Conservation (phyloP, 2,113 vertebrate species). For the Hylia prasina region DNA sequence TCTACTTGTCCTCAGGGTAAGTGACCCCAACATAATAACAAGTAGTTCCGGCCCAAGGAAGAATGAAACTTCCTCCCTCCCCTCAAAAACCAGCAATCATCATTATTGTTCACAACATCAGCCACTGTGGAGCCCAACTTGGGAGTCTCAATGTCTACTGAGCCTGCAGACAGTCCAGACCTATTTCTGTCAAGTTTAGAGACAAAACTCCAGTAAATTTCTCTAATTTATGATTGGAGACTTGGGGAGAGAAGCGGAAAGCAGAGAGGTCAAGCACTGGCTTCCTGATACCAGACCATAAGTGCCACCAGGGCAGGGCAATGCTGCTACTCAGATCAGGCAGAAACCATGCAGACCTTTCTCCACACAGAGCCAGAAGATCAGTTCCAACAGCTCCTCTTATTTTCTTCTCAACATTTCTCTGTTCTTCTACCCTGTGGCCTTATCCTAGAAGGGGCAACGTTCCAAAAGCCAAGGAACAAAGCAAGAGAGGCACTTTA, state of each 20-base stretch:
- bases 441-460: neutral
- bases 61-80: neutral
- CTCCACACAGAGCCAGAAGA: neutral
- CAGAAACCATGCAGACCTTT: neutral
- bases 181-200: neutral
- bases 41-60: neutral
- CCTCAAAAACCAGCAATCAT: neutral
- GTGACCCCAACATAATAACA: neutral
- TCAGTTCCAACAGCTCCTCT: neutral
- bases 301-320: neutral
- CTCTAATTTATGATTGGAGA: rapidly evolving
- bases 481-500: neutral
- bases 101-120: neutral
- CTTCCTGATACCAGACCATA: neutral
- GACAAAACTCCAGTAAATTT: neutral
- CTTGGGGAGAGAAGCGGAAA: neutral
- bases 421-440: neutral
- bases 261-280: neutral
- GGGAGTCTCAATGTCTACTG: neutral
- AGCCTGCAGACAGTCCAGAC: neutral
- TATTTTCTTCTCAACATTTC: neutral
- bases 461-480: neutral
- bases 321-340: neutral
- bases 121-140: neutral
- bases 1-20: neutral